phyloP scores from a whole-genome alignment of 2,113 vertebrate species.

The Brienomyrus brachyistius region DNA sequence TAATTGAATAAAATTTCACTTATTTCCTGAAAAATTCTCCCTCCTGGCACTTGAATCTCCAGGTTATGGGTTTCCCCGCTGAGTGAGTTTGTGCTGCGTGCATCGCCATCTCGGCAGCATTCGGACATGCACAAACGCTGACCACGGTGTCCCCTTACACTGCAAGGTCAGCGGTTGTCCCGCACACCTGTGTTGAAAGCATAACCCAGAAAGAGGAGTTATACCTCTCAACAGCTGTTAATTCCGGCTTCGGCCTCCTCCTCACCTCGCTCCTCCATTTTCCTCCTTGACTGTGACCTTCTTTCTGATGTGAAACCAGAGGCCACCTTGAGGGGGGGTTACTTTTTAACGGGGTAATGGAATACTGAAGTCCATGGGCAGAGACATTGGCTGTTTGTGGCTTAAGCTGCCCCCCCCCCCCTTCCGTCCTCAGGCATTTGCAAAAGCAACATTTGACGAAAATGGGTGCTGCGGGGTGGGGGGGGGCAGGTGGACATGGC shows the following conservation, averaged over 20 bases:
- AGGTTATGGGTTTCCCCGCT: not conserved
- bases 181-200: not conserved
- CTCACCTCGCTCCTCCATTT: not conserved
- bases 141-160: not conserved
- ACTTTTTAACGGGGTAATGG: not conserved
- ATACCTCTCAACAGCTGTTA: constrained; percentile 10
- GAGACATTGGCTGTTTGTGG: not conserved
- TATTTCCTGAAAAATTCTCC: not conserved
- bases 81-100: not conserved
- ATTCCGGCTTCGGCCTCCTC: not conserved
- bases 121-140: too few relatives aligned
- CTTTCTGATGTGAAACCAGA: not conserved
- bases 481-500: constrained; percentile 14
- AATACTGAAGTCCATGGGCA: too few relatives aligned
- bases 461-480: constrained; percentile 24
- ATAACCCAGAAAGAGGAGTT: not conserved
- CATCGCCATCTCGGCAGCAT: not conserved
- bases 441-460: not conserved
- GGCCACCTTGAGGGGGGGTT: not conserved
- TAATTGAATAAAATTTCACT: not conserved
- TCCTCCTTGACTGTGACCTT: not conserved
- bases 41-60: not conserved
- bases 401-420: not conserved
- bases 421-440: too few relatives aligned
- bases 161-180: constrained; percentile 1